Base-by-base conservation (phyloP, 2,888 invertebrate genomes). In the Cosmorhoe ocellata region DNA sequence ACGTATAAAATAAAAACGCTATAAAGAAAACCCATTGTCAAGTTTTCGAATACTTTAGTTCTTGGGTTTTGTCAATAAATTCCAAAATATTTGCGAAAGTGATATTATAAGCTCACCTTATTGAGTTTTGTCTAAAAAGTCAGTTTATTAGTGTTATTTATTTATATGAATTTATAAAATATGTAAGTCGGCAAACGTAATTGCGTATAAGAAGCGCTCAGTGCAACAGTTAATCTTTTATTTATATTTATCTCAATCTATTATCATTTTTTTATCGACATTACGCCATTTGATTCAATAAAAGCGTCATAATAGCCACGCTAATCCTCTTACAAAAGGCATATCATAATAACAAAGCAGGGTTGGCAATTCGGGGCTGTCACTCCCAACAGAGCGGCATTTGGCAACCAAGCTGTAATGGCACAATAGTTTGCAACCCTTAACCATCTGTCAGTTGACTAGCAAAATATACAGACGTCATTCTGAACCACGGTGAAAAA, bases 381-480 rank as follows among this genome's bases (percentile, higher is more conserved):
- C 87, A 81, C 66, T 71, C 74, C 76, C 84, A 79, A 64, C 51
- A 38, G 32, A 39, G 34, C 63, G 65, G 79, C 83, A 79, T 84
- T 87, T 84, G 81, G 76, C 82, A 80, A 81, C 79, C 81, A 66
- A 77, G 69, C 77, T 74, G 80, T 88, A 88, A 89, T 88, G 79
- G 84, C 73, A 84, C 87, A 87, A 88, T 88, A 89, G 88, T 88
- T 86, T 69, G 76, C 84, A 84, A 79, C 88, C 87, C 84, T 79
- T 69, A 76, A 82, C 80, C 89, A 90, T 89, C 89, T 90, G 89
- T 89, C 89, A 88, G 82, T 85, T 86, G 82, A 86, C 85, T 84
- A 88, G 83, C 84, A 89, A 86, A 88, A 86, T 89, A 89, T 87
- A 90, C 89, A 87, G 85, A 82, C 83, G 85, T 88, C 88, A 88